Evolutionary conservation across 2,888 invertebrate genomes (phyloP).

Genomic region (Uropetala carovei): DNA sequence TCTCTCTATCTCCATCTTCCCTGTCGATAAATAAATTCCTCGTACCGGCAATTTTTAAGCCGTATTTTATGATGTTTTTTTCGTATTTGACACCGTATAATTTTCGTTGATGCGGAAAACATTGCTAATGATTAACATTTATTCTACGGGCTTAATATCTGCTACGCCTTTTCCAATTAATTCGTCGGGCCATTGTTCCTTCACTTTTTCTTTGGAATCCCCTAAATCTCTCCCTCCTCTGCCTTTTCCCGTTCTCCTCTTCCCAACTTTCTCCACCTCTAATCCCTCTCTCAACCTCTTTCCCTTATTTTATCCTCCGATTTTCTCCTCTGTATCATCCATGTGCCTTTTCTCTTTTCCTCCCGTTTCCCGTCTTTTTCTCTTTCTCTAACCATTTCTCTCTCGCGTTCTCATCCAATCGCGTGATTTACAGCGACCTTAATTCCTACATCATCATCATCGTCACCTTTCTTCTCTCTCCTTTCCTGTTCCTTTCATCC

Average conservation of each 20-base stretch:
- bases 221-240: background rate
- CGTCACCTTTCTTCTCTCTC: background rate
- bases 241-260: background rate
- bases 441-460: constrained; percentile 43
- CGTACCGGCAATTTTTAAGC: background rate
- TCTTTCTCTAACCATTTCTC: no score
- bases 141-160: background rate
- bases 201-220: background rate
- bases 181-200: background rate
- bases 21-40: no score
- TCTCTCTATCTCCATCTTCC: background rate
- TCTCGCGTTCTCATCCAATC: no score
- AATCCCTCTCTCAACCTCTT: background rate
- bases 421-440: background rate
- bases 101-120: background rate
- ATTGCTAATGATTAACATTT: constrained; percentile 31
- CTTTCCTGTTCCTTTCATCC: background rate
- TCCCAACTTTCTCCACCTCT: background rate
- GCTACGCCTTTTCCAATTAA: background rate
- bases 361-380: no score
- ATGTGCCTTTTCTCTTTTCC: no score
- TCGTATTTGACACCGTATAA: constrained; percentile 41
- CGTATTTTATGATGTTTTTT: constrained; percentile 24
- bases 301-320: no score
- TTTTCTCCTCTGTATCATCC: no score